Evolutionary conservation across 2,797 vertebrate genomes (phyloP).

Genomic region (Streptopelia turtur): DNA sequence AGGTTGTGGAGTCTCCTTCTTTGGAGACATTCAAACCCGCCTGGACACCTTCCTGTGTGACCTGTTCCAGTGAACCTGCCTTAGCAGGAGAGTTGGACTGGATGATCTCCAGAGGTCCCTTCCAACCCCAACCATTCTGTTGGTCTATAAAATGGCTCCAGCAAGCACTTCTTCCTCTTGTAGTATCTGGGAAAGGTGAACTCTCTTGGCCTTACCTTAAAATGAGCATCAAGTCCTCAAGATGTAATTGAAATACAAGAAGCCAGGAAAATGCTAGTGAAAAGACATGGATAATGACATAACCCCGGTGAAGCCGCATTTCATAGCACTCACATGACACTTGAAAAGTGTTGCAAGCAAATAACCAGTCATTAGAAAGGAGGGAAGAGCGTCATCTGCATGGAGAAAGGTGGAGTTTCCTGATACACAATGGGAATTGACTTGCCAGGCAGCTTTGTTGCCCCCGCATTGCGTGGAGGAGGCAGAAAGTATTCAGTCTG

Average conservation of each 20-base stretch:
- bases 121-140: no score
- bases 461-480: neutral
- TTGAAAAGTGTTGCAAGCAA: neutral
- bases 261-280: neutral
- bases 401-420: neutral
- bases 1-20: no score
- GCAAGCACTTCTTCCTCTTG: neutral
- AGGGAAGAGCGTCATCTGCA: neutral
- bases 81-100: no score
- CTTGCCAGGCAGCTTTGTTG: neutral
- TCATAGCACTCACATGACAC: rapidly evolving
- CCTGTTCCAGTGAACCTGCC: no score
- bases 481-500: neutral
- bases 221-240: neutral
- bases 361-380: neutral
- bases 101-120: no score
- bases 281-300: neutral
- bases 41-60: no score
- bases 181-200: neutral
- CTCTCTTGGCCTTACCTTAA: neutral
- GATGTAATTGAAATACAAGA: neutral
- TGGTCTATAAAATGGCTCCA: no score
- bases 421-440: neutral
- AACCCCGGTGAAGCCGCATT: neutral
- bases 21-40: no score